A percentile compares a stretch with the other conserved stretches of the same genome.
These are phyloP conservation scores for Chionoecetes opilio DNA, from an alignment of 1,140 invertebrate genomes.

Conservation along the genomic window DNA sequence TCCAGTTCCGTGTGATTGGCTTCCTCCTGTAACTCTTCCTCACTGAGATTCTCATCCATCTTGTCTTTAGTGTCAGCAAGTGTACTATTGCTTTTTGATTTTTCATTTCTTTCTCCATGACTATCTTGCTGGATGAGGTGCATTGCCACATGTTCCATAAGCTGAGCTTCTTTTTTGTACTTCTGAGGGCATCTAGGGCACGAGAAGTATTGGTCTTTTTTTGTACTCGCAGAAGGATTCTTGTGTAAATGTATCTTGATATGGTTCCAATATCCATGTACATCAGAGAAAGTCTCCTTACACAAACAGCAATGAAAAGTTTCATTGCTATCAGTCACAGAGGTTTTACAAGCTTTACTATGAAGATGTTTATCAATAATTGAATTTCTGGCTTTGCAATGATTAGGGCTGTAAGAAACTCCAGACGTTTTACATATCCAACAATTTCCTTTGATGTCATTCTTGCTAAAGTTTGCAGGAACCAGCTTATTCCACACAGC, in stretches of 20 bases:
- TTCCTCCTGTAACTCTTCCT: not conserved
- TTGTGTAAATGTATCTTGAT: conserved; percentile 66
- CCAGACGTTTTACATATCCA: conserved; percentile 73
- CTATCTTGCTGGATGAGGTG: conserved; percentile 47
- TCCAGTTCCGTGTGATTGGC: not conserved
- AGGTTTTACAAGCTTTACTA: not conserved
- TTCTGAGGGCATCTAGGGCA: conserved; percentile 60
- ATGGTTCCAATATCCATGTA: conserved; percentile 66
- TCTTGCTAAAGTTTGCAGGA: conserved; percentile 56
- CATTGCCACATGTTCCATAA: conserved; percentile 38
- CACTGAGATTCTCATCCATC: not conserved
- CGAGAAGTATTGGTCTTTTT: conserved; percentile 48
- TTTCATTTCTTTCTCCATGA: not conserved
- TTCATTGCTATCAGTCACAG: conserved; percentile 21
- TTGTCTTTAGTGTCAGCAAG: not conserved
- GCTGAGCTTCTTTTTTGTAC: conserved; percentile 49
- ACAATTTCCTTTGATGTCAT: conserved; percentile 49
- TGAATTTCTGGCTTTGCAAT: conserved; percentile 40
- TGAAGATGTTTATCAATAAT: conserved; percentile 46
- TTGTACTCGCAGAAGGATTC: conserved; percentile 28
- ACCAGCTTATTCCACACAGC: conserved; percentile 48
- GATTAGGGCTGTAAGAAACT: conserved; percentile 47
- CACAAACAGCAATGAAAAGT: conserved; percentile 60
- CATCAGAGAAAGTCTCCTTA: conserved; percentile 63
- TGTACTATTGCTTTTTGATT: not conserved